A percentile compares a stretch with the other conserved stretches of the same genome.
Evolutionary conservation across 2,888 invertebrate species (phyloP).

Genomic region (Tetropium fuscum): DNA sequence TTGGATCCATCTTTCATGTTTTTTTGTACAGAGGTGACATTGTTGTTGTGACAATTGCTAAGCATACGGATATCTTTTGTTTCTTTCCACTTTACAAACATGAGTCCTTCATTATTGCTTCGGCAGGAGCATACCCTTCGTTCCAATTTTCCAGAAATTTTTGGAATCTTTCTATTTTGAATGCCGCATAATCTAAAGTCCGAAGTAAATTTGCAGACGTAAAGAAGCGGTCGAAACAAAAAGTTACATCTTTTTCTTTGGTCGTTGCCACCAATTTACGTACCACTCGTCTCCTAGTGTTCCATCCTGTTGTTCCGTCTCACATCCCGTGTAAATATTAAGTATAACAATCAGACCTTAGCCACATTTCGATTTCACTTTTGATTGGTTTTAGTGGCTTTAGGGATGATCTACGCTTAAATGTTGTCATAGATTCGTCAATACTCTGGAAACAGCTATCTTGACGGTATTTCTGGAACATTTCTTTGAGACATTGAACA

Average conservation of each 20-base stretch:
- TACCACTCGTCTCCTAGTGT: neutral
- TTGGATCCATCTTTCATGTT: neutral
- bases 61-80: neutral
- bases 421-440: neutral
- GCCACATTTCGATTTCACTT: constrained; percentile 15
- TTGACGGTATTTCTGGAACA: neutral
- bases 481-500: neutral
- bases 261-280: neutral
- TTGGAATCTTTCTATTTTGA: neutral
- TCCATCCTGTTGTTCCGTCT: neutral
- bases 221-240: constrained; percentile 1
- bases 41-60: neutral
- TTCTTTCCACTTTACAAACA: neutral
- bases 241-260: neutral
- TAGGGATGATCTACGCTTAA: neutral
- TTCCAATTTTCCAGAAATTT: neutral
- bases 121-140: neutral
- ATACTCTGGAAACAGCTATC: neutral
- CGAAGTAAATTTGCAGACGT: neutral
- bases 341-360: constrained; percentile 5
- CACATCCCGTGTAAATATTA: constrained; percentile 1
- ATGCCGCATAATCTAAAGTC: neutral
- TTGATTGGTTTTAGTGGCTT: constrained; percentile 5
- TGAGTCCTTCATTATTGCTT: neutral
- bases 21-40: neutral